Evolutionary conservation across 2,113 vertebrate genomes (phyloP).

Genomic region (Elanus axillaris): DNA sequence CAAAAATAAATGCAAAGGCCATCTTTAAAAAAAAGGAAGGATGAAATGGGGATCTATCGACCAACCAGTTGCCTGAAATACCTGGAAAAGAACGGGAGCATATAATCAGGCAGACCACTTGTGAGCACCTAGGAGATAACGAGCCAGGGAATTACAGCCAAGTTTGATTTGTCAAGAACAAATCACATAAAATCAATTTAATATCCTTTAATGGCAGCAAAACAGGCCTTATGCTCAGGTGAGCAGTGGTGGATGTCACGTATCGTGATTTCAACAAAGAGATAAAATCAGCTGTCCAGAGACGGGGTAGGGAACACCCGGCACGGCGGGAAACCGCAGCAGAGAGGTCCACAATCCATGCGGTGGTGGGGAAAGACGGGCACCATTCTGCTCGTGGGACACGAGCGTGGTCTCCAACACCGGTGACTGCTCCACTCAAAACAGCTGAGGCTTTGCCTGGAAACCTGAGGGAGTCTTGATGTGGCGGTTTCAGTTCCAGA

Average conservation of each 20-base stretch:
- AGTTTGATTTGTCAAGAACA: conserved; percentile 43
- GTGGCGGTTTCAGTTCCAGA: background rate
- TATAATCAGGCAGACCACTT: background rate
- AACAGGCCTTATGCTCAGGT: background rate
- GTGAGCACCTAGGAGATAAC: conserved; percentile 28
- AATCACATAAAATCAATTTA: conserved; percentile 29
- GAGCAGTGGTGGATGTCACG: background rate
- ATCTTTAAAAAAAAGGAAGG: background rate
- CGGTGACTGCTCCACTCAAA: background rate
- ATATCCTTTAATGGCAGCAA: background rate
- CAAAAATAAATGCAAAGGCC: background rate
- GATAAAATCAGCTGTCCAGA: background rate
- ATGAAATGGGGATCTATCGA: background rate
- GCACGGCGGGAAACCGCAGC: background rate
- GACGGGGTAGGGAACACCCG: background rate
- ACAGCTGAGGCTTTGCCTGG: background rate
- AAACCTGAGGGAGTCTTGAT: too few relatives aligned
- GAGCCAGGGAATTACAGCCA: conserved; percentile 25
- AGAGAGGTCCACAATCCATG: background rate
- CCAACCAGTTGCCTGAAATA: background rate
- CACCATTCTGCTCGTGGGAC: fast-evolving
- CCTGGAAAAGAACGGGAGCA: background rate
- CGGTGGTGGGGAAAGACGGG: background rate
- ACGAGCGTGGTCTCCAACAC: fast-evolving
- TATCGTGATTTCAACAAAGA: background rate